Evolutionary conservation across 1,140 invertebrate species (phyloP), one percentile per base, ranked within the genome.

Genomic region (Neoseiulus cucumeris): DNA sequence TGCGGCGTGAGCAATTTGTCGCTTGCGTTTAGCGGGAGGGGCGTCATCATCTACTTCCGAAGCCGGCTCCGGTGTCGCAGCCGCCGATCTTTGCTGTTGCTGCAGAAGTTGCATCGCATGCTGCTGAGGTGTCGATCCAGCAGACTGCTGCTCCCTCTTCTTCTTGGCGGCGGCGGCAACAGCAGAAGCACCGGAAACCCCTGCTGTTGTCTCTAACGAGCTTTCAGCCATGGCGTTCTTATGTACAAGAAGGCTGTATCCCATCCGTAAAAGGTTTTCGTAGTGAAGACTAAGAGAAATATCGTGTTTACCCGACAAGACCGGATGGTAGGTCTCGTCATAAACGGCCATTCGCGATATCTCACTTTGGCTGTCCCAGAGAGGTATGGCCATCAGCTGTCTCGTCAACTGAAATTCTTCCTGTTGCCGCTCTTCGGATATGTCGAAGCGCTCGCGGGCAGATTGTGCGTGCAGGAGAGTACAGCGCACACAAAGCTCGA

Each of bases 401-500:
- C 51, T 25, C 1, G 51, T 33, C 51, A 59, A 33, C 22, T 59
- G 51, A 2, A 33, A 25, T 20, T 59, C 51, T 17, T 29, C 51
- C 12, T 25, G 14, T 33, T 33, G 51, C 33, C 33, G 51, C 51
- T 59, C 51, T 25, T 59, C 51, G 22, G 25, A 59, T 25, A 59
- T 25, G 25, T 59, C 51, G 14, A 59, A 20, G 51, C 51, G 51
- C 33, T 59, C 51, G 17, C 51, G 51, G 25, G 25, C 33, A 17
- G 51, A 59, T 33, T 59, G 51, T n/a, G 51, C 51, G 51, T 59
- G 51, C 25, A 59, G 51, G 25, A 59, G 9, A 17, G 51, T 14
- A 9, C 51, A 59, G 1, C 51, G 51, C 12, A 25, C 51, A 9
- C 51, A 59, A 14, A 59, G 51, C 51, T 59, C 51, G 9, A 59